These are phyloP conservation scores for Loris lydekkerianus DNA, from an alignment of 2,797 vertebrate genomes.

Conservation along the genomic window DNA sequence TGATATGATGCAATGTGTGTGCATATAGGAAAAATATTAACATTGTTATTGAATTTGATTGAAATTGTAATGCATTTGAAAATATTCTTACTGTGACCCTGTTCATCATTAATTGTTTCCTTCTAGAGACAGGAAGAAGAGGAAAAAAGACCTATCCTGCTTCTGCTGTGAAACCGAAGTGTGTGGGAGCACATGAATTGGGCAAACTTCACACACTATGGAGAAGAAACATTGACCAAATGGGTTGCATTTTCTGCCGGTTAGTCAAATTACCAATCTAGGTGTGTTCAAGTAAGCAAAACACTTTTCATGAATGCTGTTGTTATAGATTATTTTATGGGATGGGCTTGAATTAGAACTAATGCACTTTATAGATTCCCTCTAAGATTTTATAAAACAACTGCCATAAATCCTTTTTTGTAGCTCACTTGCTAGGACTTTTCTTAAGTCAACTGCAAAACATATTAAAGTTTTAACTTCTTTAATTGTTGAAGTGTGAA, in stretches of 20 bases:
- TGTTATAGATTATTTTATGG: neutral
- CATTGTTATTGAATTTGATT: neutral
- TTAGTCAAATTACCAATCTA: neutral
- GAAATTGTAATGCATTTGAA: neutral
- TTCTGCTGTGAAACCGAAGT: neutral
- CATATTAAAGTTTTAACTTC: conserved; percentile 17
- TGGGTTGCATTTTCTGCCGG: neutral
- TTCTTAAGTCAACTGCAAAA: neutral
- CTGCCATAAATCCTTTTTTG: neutral
- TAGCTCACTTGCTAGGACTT: neutral
- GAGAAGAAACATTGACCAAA: neutral
- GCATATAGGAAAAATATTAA: neutral
- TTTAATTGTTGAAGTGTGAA: neutral
- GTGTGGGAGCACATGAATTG: neutral
- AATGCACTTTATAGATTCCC: neutral
- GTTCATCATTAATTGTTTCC: neutral
- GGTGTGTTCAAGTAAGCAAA: neutral
- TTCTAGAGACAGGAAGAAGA: neutral
- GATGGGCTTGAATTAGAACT: neutral
- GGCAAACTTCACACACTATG: neutral
- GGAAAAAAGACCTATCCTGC: neutral
- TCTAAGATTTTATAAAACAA: neutral
- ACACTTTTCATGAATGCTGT: neutral
- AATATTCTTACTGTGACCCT: neutral
- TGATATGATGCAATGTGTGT: neutral